Evolutionary conservation across 2,888 invertebrate genomes (phyloP), one percentile per base, ranked within the genome.

Genomic region (Sceliomorpha sp.): DNA sequence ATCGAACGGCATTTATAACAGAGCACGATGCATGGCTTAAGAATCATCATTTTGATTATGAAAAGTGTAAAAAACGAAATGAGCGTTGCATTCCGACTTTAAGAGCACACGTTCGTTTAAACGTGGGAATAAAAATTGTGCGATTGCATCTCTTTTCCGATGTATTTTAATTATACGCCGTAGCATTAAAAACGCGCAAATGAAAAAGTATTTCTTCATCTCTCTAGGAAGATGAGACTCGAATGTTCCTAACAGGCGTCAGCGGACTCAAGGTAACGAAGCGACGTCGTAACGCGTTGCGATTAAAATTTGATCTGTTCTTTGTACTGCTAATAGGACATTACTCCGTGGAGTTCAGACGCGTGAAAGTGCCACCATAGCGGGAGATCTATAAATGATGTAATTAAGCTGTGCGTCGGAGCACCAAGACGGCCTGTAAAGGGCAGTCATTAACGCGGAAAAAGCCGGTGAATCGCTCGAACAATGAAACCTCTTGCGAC

Each of bases 251-350:
- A 42, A 32, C 59, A 53, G 53, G 59, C 42, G 45, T 42, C 40
- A 17, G 15, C 26, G 14, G 9, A 29, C 15, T 50, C 24, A 27
- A 31, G 48, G 39, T 55, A 56, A 62, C 56, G 45, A 69, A 62
- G 50, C 36, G 42, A n/a, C n/a, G 47, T 20, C 26, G 45, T 71
- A 72, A 74, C 70, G 66, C 64, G 58, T 73, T 26, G 73, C 74
- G 76, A 78, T 82, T 76, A 78, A 80, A 80, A 80, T 79, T 81
- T 76, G 76, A 83, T 80, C 79, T 76, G 74, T 75, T 79, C 78
- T 82, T 83, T 82, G 77, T 81, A 77, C 70, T 70, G 74, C 77
- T 84, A 82, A 84, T 80, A 80, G 81, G 76, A 79, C 77, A 78
- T 80, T 81, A 78, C 68, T 73, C 66, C 53, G 53, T 36, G 42